These are phyloP conservation scores for Venustoraphidia nigricollis DNA, from an alignment of 2,888 invertebrate genomes.

Conservation along the genomic window DNA sequence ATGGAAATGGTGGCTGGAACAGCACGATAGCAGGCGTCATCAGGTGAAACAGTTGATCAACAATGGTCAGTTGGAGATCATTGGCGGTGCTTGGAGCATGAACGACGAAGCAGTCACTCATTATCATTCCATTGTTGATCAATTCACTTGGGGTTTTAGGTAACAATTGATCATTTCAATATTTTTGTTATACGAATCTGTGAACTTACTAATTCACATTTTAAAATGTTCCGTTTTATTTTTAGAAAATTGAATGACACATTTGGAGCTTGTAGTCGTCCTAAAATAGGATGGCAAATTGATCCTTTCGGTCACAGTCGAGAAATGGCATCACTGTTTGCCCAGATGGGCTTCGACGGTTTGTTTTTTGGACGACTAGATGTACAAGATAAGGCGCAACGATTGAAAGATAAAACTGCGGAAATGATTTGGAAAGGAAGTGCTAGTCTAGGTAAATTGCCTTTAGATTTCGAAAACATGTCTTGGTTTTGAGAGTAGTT, in stretches of 20 bases:
- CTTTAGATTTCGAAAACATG: neutral
- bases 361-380: slow-evolving; percentile 76
- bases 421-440: slow-evolving; percentile 79
- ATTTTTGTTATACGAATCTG: neutral
- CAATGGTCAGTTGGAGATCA: slow-evolving; percentile 59
- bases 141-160: slow-evolving; percentile 61
- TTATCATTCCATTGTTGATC: slow-evolving; percentile 58
- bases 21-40: slow-evolving; percentile 37
- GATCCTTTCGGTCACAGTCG: slow-evolving; percentile 80
- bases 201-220: neutral
- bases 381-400: slow-evolving; percentile 58
- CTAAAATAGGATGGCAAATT: slow-evolving; percentile 66
- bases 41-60: slow-evolving; percentile 51
- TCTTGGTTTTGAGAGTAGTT: neutral
- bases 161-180: slow-evolving; percentile 16
- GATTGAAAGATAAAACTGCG: slow-evolving; percentile 43
- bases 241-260: slow-evolving; percentile 38
- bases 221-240: neutral
- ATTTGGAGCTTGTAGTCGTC: slow-evolving; percentile 56
- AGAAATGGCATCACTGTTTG: slow-evolving; percentile 67
- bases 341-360: slow-evolving; percentile 80
- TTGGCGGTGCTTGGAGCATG: slow-evolving; percentile 73
- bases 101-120: slow-evolving; percentile 62
- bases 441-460: slow-evolving; percentile 42
- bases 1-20: slow-evolving; percentile 73